A percentile compares a stretch with the other conserved stretches of the same genome.
These are phyloP conservation scores for Epizoanthus rinbou DNA, from an alignment of 92 coral and sea anemone species.

Conservation along the genomic window DNA sequence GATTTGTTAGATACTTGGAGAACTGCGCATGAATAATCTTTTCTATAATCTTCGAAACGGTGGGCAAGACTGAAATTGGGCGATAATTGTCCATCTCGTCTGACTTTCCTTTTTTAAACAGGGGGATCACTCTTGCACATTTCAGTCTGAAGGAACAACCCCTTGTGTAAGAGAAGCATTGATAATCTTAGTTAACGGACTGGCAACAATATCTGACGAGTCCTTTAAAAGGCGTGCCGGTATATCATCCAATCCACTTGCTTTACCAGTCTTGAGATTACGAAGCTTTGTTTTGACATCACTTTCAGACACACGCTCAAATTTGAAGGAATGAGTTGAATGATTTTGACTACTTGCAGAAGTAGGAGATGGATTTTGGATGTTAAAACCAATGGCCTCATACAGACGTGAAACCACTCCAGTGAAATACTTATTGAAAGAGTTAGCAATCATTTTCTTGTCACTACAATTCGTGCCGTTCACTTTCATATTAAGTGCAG, in stretches of 20 bases:
- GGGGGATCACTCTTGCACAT: constrained; percentile 27
- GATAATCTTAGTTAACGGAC: constrained; percentile 20
- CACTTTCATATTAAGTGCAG: neutral
- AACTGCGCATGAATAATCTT: constrained; percentile 26
- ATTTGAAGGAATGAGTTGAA: constrained; percentile 33
- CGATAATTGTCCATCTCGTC: constrained; percentile 34
- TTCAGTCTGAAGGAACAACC: constrained; percentile 18
- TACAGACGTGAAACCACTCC: neutral
- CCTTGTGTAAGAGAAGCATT: constrained; percentile 30
- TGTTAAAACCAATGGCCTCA: constrained; percentile 17
- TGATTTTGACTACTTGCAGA: constrained; percentile 31
- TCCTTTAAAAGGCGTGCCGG: constrained; percentile 29
- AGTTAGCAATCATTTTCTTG: neutral
- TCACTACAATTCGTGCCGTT: neutral
- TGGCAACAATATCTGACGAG: constrained; percentile 19
- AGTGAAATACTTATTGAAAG: constrained; percentile 12
- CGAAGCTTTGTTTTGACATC: constrained; percentile 26
- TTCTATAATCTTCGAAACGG: constrained; percentile 34
- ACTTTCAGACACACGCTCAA: constrained; percentile 29
- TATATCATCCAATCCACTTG: constrained; percentile 21
- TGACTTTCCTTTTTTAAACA: constrained; percentile 36
- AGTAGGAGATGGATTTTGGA: constrained; percentile 21
- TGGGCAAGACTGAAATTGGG: constrained; percentile 17
- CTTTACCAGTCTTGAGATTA: constrained; percentile 18
- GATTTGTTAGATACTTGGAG: neutral